phyloP scores from a whole-genome alignment of 2,888 invertebrate species.

The Zaprionus lineosus region DNA sequence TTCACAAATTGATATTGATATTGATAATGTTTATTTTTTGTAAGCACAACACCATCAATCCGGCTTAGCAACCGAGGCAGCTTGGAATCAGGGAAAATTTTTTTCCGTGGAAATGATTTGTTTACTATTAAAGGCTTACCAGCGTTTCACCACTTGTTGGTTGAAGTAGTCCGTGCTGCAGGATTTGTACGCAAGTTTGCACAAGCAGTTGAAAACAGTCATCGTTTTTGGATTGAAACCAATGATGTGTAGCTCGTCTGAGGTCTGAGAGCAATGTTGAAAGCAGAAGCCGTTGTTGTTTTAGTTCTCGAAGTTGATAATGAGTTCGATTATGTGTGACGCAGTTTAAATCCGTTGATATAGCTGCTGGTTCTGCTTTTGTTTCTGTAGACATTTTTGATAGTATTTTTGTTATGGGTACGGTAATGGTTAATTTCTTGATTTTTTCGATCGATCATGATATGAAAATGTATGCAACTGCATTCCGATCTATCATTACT shows the following conservation, averaged over 20 bases:
- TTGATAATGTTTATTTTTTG: no score
- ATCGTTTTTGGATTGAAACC: conserved; percentile 57
- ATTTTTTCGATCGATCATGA: conserved; percentile 18
- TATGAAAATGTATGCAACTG: conserved; percentile 19
- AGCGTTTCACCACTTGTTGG: conserved; percentile 15
- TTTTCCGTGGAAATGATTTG: no score
- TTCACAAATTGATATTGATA: no score
- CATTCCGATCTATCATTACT: conserved; percentile 30
- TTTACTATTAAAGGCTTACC: conserved; percentile 14
- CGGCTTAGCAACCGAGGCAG: no score
- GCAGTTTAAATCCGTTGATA: conserved; percentile 33
- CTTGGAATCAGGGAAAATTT: no score
- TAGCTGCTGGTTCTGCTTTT: conserved; percentile 11
- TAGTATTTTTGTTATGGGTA: conserved; percentile 4
- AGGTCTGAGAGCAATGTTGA: conserved; percentile 41
- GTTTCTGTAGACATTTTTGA: conserved; percentile 19
- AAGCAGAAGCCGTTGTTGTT: conserved; percentile 29
- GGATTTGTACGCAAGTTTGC: conserved; percentile 64
- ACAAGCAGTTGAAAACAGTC: conserved; percentile 48
- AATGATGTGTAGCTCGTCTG: conserved; percentile 49
- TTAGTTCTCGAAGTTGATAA: conserved; percentile 32
- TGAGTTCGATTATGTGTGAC: conserved; percentile 40
- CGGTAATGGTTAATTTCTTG: conserved; percentile 1
- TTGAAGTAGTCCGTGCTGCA: conserved; percentile 65
- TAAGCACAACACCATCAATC: no score